These are phyloP conservation scores for Danio jaintianensis DNA, from an alignment of 2,797 vertebrate genomes.

Conservation along the genomic window DNA sequence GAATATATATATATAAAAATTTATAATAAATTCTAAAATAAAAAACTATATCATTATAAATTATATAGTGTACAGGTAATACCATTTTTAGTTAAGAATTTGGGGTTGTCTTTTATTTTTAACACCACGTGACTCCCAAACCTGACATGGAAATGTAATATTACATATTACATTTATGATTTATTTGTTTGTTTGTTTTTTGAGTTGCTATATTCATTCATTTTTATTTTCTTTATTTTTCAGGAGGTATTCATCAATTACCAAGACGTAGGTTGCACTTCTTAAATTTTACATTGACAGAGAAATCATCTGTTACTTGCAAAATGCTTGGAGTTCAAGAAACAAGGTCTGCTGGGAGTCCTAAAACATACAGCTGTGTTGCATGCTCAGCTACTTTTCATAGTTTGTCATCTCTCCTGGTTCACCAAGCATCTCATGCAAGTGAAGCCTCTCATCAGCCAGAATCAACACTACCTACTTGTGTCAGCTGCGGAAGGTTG, in stretches of 20 bases:
- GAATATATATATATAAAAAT: no score
- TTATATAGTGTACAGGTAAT: no score
- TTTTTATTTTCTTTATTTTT: slow-evolving; percentile 21
- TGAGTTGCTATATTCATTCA: background rate
- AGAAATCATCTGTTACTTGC: slow-evolving; percentile 9
- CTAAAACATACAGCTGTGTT: slow-evolving; percentile 80
- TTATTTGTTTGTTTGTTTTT: background rate
- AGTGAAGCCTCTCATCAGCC: slow-evolving; percentile 61
- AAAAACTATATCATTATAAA: no score
- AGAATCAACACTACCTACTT: slow-evolving; percentile 50
- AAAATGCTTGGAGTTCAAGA: slow-evolving; percentile 82
- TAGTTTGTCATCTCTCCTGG: slow-evolving; percentile 78
- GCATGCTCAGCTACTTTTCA: slow-evolving; percentile 81
- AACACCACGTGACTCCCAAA: no score
- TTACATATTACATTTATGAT: background rate
- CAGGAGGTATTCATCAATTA: slow-evolving; percentile 28
- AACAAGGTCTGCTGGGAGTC: slow-evolving; percentile 59
- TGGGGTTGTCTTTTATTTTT: no score
- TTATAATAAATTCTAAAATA: no score
- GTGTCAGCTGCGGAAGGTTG: slow-evolving; percentile 60
- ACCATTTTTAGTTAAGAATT: no score
- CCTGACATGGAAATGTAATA: no score
- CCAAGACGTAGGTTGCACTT: background rate
- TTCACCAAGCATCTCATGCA: slow-evolving; percentile 80
- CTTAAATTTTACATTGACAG: background rate